phyloP scores from a whole-genome alignment of 1,140 invertebrate species.

The Akabosia matsudoensis region DNA sequence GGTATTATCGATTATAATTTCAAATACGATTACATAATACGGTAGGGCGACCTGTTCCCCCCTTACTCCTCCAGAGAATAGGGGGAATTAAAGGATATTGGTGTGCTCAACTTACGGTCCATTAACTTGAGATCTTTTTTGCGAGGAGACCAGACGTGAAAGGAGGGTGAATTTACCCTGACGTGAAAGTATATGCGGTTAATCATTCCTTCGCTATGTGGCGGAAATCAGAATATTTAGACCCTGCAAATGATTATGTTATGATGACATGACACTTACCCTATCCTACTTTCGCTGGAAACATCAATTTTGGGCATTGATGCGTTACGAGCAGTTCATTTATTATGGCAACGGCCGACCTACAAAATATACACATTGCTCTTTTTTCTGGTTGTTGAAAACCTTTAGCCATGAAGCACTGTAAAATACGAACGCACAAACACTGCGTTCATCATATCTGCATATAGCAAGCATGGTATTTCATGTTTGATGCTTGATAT shows the following conservation, averaged over 20 bases:
- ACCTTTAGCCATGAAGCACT: too few species aligned
- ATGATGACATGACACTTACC: slow-evolving; percentile 16
- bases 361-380: too few species aligned
- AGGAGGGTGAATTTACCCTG: background rate
- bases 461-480: too few species aligned
- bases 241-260: background rate
- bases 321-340: background rate
- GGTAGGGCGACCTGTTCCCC: background rate
- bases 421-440: too few species aligned
- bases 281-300: slow-evolving; percentile 6
- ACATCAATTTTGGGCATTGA: slow-evolving; percentile 8
- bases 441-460: too few species aligned
- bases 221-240: background rate
- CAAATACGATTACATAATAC: background rate
- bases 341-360: background rate
- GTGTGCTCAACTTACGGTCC: background rate
- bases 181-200: background rate
- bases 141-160: background rate
- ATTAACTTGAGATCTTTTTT: background rate
- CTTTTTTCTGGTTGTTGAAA: too few species aligned
- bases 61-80: too few species aligned
- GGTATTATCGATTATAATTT: too few species aligned
- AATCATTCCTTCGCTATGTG: too few species aligned
- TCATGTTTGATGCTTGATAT: too few species aligned
- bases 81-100: background rate